These are phyloP conservation scores for Oceanites oceanicus DNA, from an alignment of 2,113 vertebrate species.

Conservation along the genomic window DNA sequence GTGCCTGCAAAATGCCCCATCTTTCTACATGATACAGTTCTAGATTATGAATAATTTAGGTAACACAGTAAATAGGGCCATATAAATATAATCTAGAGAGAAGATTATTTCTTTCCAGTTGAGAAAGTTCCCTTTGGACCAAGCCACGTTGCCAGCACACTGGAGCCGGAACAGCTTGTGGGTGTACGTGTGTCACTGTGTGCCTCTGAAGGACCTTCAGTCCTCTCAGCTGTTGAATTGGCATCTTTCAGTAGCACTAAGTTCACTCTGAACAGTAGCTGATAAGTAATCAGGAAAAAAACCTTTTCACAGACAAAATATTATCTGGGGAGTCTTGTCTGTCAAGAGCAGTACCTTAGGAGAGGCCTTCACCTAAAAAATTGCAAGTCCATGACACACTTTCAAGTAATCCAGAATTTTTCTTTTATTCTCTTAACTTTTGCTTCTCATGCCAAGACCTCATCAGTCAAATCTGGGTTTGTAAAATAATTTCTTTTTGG, in stretches of 20 bases:
- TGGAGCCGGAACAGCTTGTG: neutral
- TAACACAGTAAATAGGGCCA: neutral
- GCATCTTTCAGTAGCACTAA: neutral
- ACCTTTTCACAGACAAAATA: neutral
- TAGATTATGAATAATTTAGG: neutral
- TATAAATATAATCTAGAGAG: neutral
- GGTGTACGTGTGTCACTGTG: neutral
- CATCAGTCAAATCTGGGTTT: neutral
- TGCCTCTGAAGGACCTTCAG: neutral
- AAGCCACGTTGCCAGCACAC: neutral
- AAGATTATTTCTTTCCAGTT: neutral
- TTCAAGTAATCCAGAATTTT: neutral
- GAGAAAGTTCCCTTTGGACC: slow-evolving; percentile 29
- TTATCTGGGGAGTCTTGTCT: neutral
- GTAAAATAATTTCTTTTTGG: neutral
- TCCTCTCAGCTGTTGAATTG: slow-evolving; percentile 1
- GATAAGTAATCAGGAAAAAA: neutral
- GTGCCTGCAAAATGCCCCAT: neutral
- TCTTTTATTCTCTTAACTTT: neutral
- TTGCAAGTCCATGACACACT: neutral
- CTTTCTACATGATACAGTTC: neutral
- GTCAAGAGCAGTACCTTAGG: neutral
- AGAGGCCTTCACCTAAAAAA: neutral
- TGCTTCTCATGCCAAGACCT: neutral
- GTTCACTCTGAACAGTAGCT: neutral